Evolutionary conservation across 2,797 vertebrate genomes (phyloP), one percentile per base, ranked within the genome.

Genomic region (Yasuhikotakia modesta): DNA sequence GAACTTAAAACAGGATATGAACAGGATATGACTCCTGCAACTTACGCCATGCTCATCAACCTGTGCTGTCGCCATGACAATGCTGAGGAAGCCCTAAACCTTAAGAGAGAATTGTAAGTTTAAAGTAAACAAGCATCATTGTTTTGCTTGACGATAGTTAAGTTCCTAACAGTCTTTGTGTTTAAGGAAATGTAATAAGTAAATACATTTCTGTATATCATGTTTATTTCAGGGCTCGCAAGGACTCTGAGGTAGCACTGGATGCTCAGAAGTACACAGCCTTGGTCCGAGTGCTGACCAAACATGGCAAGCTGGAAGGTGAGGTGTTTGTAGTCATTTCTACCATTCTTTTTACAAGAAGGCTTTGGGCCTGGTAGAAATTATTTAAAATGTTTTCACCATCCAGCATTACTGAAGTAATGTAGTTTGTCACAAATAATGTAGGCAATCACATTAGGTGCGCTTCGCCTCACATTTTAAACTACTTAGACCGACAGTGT

Each of bases 41-140:
- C 87, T 78, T 98, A 96, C 78, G 94, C 92, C 80, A 74, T 79
- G 84, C 95, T 99, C 87, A 95, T 99, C 92, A 89, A 86, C 88
- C 85, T 95, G 81, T 98, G 96, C 93, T 97, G 96, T 92, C 93
- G 91, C 82, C 93, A 94, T 57, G 89, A 94, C 92, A 95, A 97
- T 70, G 88, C 89, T 79, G 94, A 96, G 61, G 96, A 96, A 82
- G 96, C 96, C 68, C 84, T 98, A 88, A 95, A 93, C 91, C 92
- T 99, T 88, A 99, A 98, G 91, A 94, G 89, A 83, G 96, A 98
- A 88, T 74, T 98, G 97, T 99, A 93, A 96, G 96, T 95, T 71
- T n/a, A 53, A 35, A 76, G 68, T 35, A 53, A 71, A 43, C 22
- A 65, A 48, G 27, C 71, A 21, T 21, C 8, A 16, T 27, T 48